Evolutionary conservation across 2,888 invertebrate genomes (phyloP).

Genomic region (Hydroisotoma schaefferi): DNA sequence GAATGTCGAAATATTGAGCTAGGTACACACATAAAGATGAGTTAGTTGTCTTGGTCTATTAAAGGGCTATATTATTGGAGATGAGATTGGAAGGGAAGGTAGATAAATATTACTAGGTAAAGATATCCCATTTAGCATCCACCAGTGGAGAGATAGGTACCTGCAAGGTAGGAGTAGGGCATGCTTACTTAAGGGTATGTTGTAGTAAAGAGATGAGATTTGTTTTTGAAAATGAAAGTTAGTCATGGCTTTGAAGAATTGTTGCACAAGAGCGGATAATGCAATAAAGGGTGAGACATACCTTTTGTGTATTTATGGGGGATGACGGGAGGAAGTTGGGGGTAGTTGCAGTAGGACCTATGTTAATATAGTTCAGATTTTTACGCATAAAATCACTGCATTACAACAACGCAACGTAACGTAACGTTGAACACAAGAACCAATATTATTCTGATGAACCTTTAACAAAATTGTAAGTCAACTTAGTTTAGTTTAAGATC

Average conservation of each 20-base stretch:
- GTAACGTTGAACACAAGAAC: too few species aligned
- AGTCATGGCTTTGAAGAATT: conserved; percentile 20
- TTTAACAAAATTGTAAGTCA: too few species aligned
- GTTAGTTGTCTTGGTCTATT: conserved; percentile 6
- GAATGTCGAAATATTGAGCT: neutral
- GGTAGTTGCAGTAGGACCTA: neutral
- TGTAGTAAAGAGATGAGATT: conserved; percentile 12
- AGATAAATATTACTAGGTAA: too few species aligned
- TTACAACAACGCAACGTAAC: neutral
- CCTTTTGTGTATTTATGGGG: conserved; percentile 8
- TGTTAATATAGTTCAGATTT: neutral
- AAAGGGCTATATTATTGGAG: neutral
- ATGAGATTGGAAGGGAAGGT: conserved; percentile 1
- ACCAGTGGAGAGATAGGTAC: too few species aligned
- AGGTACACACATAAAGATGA: conserved; percentile 5
- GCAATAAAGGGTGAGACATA: conserved; percentile 16
- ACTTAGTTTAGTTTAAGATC: too few species aligned
- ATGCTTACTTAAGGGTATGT: neutral
- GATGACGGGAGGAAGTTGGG: conserved; percentile 30
- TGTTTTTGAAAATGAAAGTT: conserved; percentile 46
- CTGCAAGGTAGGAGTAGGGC: neutral
- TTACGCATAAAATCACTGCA: neutral
- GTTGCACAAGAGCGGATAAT: conserved; percentile 19
- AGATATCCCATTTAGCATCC: too few species aligned
- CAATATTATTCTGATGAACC: too few species aligned